These are phyloP conservation scores for Phoxinus phoxinus DNA, from an alignment of 2,113 vertebrate species.

Conservation along the genomic window DNA sequence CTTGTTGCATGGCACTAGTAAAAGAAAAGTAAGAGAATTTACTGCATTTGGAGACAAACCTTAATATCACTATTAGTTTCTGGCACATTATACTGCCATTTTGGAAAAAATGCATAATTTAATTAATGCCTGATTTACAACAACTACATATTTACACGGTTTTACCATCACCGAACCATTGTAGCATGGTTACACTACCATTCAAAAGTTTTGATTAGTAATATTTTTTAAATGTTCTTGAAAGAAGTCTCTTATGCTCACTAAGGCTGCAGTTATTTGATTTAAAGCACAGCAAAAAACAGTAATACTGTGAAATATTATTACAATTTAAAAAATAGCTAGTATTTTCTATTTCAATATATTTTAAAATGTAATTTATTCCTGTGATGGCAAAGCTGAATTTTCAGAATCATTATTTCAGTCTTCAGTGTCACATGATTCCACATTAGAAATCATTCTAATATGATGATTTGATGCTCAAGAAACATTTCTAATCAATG, in stretches of 20 bases:
- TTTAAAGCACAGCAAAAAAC: neutral
- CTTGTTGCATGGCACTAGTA: neutral
- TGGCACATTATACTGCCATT: neutral
- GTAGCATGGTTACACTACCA: neutral
- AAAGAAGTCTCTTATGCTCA: neutral
- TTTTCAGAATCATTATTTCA: too few relatives aligned
- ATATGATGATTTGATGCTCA: too few relatives aligned
- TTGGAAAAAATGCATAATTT: neutral
- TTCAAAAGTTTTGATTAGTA: neutral
- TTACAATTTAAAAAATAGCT: neutral
- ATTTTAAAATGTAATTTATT: neutral
- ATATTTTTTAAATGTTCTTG: neutral
- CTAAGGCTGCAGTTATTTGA: neutral
- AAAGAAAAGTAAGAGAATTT: too few relatives aligned
- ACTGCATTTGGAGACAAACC: neutral
- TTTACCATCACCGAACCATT: neutral
- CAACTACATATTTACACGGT: neutral
- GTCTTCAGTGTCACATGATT: too few relatives aligned
- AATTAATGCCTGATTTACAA: neutral
- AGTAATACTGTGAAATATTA: neutral
- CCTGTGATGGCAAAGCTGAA: neutral
- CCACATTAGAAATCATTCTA: too few relatives aligned
- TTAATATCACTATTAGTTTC: neutral
- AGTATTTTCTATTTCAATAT: neutral
- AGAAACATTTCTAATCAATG: neutral